Evolutionary conservation across 2,797 vertebrate species (phyloP).

Genomic region (Lacerta agilis): DNA sequence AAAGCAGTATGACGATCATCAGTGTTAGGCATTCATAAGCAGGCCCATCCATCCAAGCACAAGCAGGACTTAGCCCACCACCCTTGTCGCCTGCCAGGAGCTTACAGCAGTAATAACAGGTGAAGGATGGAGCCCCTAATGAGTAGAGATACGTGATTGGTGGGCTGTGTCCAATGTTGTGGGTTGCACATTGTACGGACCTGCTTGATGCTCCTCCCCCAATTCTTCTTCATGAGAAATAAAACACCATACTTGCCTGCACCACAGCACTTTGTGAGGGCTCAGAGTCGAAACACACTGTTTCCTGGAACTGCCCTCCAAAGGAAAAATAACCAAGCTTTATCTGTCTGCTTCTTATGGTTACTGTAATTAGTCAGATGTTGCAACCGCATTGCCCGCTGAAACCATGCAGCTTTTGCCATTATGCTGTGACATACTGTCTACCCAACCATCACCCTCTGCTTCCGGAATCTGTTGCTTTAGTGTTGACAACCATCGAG

Average conservation of each 20-base stretch:
- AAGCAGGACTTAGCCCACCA: neutral
- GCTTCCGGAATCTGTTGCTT: slow-evolving; percentile 6
- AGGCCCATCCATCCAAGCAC: neutral
- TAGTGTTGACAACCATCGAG: neutral
- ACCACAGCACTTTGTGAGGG: neutral
- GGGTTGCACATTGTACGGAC: no score
- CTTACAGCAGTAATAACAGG: neutral
- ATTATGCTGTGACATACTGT: neutral
- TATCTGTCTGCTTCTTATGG: neutral
- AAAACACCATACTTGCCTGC: neutral
- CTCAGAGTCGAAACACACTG: neutral
- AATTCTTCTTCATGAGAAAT: neutral
- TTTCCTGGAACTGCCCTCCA: slow-evolving; percentile 23
- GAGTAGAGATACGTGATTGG: neutral
- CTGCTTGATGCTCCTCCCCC: neutral
- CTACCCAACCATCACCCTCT: neutral
- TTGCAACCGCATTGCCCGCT: slow-evolving; percentile 13
- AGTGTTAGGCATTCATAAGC: neutral
- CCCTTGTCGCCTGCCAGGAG: neutral
- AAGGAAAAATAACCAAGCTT: neutral
- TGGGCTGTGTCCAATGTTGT: neutral
- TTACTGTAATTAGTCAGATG: slow-evolving; percentile 32
- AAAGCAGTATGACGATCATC: neutral
- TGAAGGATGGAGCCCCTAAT: neutral
- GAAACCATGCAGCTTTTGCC: neutral